A percentile compares a stretch with the other conserved stretches of the same genome.
These are phyloP conservation scores for Xanthia togata DNA, from an alignment of 2,888 invertebrate genomes.

Conservation along the genomic window DNA sequence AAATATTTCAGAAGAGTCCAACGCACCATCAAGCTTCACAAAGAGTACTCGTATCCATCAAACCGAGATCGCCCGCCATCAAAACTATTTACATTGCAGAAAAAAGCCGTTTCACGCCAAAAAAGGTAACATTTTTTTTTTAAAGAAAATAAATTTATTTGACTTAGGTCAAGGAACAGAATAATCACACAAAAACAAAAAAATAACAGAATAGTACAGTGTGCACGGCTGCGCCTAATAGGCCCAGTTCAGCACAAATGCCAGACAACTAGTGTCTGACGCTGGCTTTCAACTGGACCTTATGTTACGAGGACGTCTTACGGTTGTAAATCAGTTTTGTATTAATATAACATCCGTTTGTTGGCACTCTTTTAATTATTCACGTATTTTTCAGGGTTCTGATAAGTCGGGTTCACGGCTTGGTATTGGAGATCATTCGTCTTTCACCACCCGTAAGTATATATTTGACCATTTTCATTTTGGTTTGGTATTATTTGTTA, in stretches of 20 bases:
- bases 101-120: slow-evolving; percentile 77
- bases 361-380: slow-evolving; percentile 2
- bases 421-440: slow-evolving; percentile 84
- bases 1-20: slow-evolving; percentile 78
- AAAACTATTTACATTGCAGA: slow-evolving; percentile 84
- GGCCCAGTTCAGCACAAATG: too few species aligned
- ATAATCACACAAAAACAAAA: too few species aligned
- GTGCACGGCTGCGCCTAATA: too few species aligned
- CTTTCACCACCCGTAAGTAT: slow-evolving; percentile 80
- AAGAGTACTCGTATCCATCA: slow-evolving; percentile 82
- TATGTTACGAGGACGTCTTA: too few species aligned
- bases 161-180: too few species aligned
- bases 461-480: slow-evolving; percentile 6
- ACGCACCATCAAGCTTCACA: slow-evolving; percentile 74
- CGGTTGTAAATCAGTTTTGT: too few species aligned
- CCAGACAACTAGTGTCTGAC: too few species aligned
- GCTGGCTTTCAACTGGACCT: too few species aligned
- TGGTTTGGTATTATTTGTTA: slow-evolving; percentile 15
- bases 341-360: background rate
- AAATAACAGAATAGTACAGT: too few species aligned
- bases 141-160: too few species aligned
- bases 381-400: slow-evolving; percentile 74
- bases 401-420: slow-evolving; percentile 81
- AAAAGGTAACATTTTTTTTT: slow-evolving; percentile 73
- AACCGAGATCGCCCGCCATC: slow-evolving; percentile 80